Evolutionary conservation across 2,113 vertebrate species (phyloP), one percentile per base, ranked within the genome.

Genomic region (Struthio camelus): DNA sequence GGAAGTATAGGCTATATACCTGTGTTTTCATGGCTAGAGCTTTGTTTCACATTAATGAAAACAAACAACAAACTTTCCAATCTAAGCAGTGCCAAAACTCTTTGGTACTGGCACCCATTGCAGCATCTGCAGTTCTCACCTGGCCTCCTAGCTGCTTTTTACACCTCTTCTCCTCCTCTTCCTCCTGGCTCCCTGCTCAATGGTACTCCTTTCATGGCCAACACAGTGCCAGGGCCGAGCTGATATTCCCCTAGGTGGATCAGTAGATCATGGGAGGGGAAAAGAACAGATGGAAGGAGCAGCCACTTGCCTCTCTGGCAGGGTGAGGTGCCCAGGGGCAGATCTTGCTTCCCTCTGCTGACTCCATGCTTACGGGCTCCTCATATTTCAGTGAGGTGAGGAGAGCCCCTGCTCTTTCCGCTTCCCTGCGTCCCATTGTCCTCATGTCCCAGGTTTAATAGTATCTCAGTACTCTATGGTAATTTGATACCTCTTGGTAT

Each of bases 241-340:
- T 38, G 59, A 4, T 65, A 2, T 54, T 89, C 34, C 34, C 36
- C 50, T 58, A 54, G 5, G 5, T 51, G 54, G 44, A 1, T 11
- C 6, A 3, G 14, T 24, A 40, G 25, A 15, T 75, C 5, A 7
- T 3, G 20, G 77, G 58, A 82, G n/a, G 46, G 30, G 51, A 84
- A 27, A 30, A 27, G 30, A 48, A 18, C 9, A 22, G 24, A 14
- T 48, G 64, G 50, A 30, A 73, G 46, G 81, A 80, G 19, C 0
- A 1, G 14, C 8, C 2, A 6, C 36, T 7, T 7, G 17, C 6
- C 18, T 40, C 22, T 54, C 48, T 46, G 23, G 7, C 0, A 0
- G 11, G 10, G 28, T 85, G 54, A 75, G 50, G 46, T 32, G 36
- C 59, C 20, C 5, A 22, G 36, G 87, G 48, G 53, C 8, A 59